Base-by-base conservation (phyloP, 2,113 vertebrate genomes). In the Catharus fuscescens region DNA sequence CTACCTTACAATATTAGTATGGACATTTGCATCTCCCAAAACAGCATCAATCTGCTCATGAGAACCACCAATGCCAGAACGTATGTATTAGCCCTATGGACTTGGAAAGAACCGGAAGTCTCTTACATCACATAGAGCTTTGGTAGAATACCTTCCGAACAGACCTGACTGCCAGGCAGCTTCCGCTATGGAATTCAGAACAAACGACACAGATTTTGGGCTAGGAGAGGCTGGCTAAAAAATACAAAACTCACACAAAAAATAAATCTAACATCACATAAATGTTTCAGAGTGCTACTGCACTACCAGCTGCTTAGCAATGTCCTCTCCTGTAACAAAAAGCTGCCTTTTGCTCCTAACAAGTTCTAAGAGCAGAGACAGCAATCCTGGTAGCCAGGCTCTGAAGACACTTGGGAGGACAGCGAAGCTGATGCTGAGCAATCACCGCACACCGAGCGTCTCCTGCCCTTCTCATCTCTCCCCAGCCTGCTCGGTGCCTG, bases 181-280 rank as follows among this genome's bases (percentile, higher is more conserved):
- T 18, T 80, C 38, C 80, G 13, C 44, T 31, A 42, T 0, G 0
- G n/a, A 52, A 54, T 45, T 67, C 5, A 1, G 45, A 95, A 60
- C 28, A 84, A 78, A 18, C 18, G 45, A 10, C 16, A 36, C 38
- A 48, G 10, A 84, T 54, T 3, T 60, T 14, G 15, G 14, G 8
- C 6, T n/a, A 29, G 52, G 24, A 88, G 15, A 74, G 16, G 18
- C 12, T 61, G n/a, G 6, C 31, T 86, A 53, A 28, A 36, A 86
- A 74, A 48, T 15, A 52, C 44, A 47, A 5, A 80, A 31, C 18
- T 45, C 38, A 60, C 40, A n/a, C 15, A 16, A 66, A 72, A 76
- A 76, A 53, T 59, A 71, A 83, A 80, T 6, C 26, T 34, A 45
- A 44, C 1, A 2, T 26, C 56, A 72, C n/a, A 40, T 6, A 56